Evolutionary conservation across 2,888 invertebrate species (phyloP).

Genomic region (Drosophila aldrichi): DNA sequence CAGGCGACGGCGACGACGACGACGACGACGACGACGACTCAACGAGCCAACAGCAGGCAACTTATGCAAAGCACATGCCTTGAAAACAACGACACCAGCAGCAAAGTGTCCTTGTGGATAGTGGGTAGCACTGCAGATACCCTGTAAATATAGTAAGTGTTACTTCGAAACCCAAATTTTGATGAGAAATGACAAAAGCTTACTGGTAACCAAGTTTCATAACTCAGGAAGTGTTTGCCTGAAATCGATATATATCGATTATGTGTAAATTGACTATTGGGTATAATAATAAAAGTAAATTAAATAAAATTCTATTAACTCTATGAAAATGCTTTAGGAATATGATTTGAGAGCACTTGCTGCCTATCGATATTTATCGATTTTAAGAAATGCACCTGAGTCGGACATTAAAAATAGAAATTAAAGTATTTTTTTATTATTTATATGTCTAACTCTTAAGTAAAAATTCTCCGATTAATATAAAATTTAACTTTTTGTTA

Average conservation of each 20-base stretch:
- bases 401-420: too few species aligned
- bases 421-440: too few species aligned
- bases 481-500: too few species aligned
- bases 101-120: background rate
- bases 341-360: background rate
- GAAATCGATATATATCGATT: background rate
- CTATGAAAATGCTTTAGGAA: too few species aligned
- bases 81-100: conserved; percentile 9
- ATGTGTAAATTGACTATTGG: background rate
- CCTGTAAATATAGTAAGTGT: background rate
- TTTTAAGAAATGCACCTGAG: too few species aligned
- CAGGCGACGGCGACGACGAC: background rate
- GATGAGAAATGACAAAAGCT: background rate
- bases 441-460: too few species aligned
- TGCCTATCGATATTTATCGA: background rate
- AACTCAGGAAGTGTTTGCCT: background rate
- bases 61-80: conserved; percentile 29
- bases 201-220: too few species aligned
- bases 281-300: too few species aligned
- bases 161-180: too few species aligned
- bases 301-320: too few species aligned
- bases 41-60: conserved; percentile 12
- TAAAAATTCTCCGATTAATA: too few species aligned
- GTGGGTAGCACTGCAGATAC: background rate
- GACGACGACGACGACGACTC: conserved; percentile 1